Conservation (phyloP, 2,113 vertebrate genomes). For the Etia nguti region DNA sequence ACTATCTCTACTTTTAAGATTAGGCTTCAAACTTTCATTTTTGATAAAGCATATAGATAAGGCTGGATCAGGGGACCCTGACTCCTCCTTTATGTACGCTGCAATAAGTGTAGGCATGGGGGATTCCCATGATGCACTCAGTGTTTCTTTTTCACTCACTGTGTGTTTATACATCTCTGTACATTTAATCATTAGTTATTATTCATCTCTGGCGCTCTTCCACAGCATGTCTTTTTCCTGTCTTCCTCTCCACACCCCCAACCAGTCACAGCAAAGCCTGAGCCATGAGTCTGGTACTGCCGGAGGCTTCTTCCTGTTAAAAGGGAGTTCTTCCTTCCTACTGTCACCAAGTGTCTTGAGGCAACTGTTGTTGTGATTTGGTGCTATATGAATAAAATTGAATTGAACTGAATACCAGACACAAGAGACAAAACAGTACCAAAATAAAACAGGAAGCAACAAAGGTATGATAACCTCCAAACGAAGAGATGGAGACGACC, state of each 20-base stretch:
- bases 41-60: not conserved
- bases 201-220: not conserved
- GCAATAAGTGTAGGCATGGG: not conserved
- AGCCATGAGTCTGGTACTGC: rapidly evolving
- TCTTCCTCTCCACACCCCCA: not conserved
- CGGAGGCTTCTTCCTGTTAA: not conserved
- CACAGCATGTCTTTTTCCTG: not conserved
- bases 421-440: rapidly evolving
- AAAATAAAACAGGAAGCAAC: not conserved
- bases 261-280: not conserved
- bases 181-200: not conserved
- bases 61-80: not conserved
- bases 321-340: not conserved
- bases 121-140: not conserved
- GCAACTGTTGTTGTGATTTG: not conserved
- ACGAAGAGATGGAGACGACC: too few species aligned
- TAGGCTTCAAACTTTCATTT: not conserved
- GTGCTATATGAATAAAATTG: not conserved
- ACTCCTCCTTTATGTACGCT: not conserved
- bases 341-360: not conserved
- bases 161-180: not conserved
- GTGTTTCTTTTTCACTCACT: not conserved
- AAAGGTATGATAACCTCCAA: too few species aligned
- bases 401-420: not conserved
- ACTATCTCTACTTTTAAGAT: not conserved